A percentile compares a stretch with the other conserved stretches of the same genome.
phyloP scores from a whole-genome alignment of 2,888 invertebrate species.

The Hypolimnas misippus region DNA sequence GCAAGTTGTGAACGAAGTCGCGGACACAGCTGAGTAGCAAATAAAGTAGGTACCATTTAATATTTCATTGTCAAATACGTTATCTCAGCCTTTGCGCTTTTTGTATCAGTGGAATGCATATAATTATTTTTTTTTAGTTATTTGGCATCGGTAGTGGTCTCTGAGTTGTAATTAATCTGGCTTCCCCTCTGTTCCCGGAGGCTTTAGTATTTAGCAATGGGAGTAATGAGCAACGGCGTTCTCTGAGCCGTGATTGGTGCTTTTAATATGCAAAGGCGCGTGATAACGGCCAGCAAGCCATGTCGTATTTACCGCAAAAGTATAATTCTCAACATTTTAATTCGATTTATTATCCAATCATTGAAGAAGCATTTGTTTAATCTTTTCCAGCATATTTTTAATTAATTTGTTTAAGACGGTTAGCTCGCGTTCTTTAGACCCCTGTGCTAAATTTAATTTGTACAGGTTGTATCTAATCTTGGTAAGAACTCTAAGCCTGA shows the following conservation, averaged over 20 bases:
- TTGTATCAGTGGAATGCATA: slow-evolving; percentile 21
- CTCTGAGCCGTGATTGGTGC: slow-evolving; percentile 60
- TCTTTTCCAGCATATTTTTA: not conserved
- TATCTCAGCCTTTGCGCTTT: not conserved
- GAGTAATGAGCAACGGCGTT: slow-evolving; percentile 57
- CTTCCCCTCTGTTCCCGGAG: slow-evolving; percentile 48
- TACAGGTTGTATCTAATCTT: not conserved
- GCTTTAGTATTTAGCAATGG: slow-evolving; percentile 54
- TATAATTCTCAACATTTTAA: slow-evolving; percentile 14
- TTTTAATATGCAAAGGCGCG: slow-evolving; percentile 64
- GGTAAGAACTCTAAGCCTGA: not conserved
- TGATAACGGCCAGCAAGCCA: slow-evolving; percentile 43
- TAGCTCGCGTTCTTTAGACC: not conserved
- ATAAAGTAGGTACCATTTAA: not conserved
- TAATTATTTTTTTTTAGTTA: slow-evolving; percentile 48
- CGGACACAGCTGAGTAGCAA: no score
- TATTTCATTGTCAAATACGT: not conserved
- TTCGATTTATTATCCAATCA: slow-evolving; percentile 6
- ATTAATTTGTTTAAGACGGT: not conserved
- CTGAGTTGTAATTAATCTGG: slow-evolving; percentile 64
- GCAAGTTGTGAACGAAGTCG: no score
- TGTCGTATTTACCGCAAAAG: slow-evolving; percentile 36
- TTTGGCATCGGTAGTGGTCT: slow-evolving; percentile 45
- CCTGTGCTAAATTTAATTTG: not conserved
- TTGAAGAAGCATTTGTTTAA: not conserved